Conservation (phyloP, 2,888 invertebrate species). For the Nematopogon swammerdamellus region DNA sequence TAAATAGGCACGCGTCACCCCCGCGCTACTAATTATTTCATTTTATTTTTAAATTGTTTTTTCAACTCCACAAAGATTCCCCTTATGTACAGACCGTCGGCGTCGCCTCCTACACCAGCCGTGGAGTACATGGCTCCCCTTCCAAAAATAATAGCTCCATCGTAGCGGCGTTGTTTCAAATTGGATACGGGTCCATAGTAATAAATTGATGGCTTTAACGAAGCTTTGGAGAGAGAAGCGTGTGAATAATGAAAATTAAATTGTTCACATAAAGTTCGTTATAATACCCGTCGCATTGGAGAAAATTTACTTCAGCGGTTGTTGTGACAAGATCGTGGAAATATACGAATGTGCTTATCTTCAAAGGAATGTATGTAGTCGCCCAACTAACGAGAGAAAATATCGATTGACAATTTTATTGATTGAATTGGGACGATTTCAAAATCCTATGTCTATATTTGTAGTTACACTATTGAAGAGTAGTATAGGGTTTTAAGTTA, state of each 20-base stretch:
- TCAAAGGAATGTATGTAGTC: too few species aligned
- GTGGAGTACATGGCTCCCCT: neutral
- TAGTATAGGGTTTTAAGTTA: too few species aligned
- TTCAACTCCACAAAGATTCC: conserved; percentile 47
- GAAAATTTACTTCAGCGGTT: too few species aligned
- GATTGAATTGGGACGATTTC: too few species aligned
- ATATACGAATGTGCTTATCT: too few species aligned
- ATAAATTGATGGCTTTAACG: conserved; percentile 53
- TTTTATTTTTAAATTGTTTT: conserved; percentile 58
- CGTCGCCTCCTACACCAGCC: neutral
- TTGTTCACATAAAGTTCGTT: conserved; percentile 21
- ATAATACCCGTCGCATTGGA: too few species aligned
- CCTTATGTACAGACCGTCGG: conserved; percentile 32
- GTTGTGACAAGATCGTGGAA: too few species aligned
- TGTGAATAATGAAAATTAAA: conserved; percentile 53
- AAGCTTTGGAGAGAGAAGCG: conserved; percentile 33
- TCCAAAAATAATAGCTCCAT: neutral
- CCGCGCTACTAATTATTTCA: conserved; percentile 51
- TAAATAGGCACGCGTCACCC: conserved; percentile 51
- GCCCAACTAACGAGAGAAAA: too few species aligned
- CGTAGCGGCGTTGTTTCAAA: conserved; percentile 44
- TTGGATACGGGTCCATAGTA: conserved; percentile 56
- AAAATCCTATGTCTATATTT: too few species aligned
- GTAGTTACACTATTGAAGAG: too few species aligned
- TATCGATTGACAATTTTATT: too few species aligned